A percentile compares a stretch with the other conserved stretches of the same genome.
phyloP scores from a whole-genome alignment of 2,113 vertebrate species.

The Myiozetetes cayanensis region DNA sequence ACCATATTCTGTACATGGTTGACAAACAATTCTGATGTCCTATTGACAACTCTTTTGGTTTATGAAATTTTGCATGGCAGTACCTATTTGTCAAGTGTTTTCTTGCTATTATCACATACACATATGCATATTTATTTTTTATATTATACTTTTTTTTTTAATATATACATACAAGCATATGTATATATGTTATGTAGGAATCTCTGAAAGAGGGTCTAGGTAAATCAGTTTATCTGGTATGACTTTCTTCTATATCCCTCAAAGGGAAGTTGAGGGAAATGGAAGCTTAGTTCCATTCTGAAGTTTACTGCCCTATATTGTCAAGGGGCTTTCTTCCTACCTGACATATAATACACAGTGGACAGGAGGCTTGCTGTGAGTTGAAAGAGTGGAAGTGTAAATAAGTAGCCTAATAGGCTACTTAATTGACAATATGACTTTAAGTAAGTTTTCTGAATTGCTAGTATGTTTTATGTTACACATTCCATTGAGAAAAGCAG shows the following conservation, averaged over 20 bases:
- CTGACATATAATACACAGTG: neutral
- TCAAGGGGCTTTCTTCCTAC: neutral
- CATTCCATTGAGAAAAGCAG: neutral
- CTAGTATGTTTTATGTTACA: neutral
- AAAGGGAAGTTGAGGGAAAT: neutral
- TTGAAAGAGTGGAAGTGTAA: neutral
- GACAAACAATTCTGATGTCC: neutral
- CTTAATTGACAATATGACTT: neutral
- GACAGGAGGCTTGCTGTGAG: neutral
- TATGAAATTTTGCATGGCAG: neutral
- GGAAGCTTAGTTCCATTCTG: neutral
- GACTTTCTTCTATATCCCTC: neutral
- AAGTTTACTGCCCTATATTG: neutral
- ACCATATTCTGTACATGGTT: neutral
- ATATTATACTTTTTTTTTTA: neutral
- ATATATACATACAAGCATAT: neutral
- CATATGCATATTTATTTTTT: neutral
- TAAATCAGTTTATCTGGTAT: neutral
- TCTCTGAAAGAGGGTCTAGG: neutral
- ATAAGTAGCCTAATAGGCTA: neutral
- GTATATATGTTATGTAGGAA: neutral
- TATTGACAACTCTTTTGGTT: neutral
- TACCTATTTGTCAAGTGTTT: neutral
- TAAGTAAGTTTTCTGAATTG: neutral
- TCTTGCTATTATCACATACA: neutral